phyloP scores from a whole-genome alignment of 64 coral and sea anemone genomes.

The Montipora efflorescens region DNA sequence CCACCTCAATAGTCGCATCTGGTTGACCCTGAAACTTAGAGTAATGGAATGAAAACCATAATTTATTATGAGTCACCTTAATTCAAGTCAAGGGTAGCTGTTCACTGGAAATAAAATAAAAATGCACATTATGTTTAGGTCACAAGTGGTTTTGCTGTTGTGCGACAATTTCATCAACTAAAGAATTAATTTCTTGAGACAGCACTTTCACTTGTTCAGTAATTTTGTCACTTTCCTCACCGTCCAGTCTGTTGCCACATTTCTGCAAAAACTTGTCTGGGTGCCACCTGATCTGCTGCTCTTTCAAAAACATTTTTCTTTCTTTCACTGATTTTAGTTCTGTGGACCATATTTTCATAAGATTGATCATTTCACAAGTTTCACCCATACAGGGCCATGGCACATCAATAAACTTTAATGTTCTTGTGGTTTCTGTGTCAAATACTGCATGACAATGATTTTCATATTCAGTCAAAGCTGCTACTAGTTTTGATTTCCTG shows the following conservation, averaged over 20 bases:
- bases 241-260: constrained; percentile 75
- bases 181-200: constrained; percentile 89
- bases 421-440: neutral
- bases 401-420: constrained; percentile 64
- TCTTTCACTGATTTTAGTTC: constrained; percentile 56
- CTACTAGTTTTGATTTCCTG: constrained; percentile 31
- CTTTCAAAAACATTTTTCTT: constrained; percentile 81
- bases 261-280: constrained; percentile 89
- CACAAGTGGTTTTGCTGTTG: too few relatives aligned
- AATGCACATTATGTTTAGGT: too few relatives aligned
- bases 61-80: too few relatives aligned
- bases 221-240: constrained; percentile 69
- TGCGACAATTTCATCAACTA: constrained; percentile 41
- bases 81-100: too few relatives aligned
- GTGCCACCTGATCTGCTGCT: constrained; percentile 94
- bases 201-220: constrained; percentile 83
- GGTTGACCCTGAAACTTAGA: too few relatives aligned
- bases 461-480: constrained; percentile 71
- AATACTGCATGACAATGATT: constrained; percentile 71
- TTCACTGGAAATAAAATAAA: too few relatives aligned
- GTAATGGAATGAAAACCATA: too few relatives aligned
- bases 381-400: constrained; percentile 87
- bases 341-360: constrained; percentile 61
- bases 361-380: constrained; percentile 55
- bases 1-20: too few relatives aligned